A percentile compares a stretch with the other conserved stretches of the same genome.
phyloP scores from a whole-genome alignment of 2,113 vertebrate species.

The Rattus rattus region DNA sequence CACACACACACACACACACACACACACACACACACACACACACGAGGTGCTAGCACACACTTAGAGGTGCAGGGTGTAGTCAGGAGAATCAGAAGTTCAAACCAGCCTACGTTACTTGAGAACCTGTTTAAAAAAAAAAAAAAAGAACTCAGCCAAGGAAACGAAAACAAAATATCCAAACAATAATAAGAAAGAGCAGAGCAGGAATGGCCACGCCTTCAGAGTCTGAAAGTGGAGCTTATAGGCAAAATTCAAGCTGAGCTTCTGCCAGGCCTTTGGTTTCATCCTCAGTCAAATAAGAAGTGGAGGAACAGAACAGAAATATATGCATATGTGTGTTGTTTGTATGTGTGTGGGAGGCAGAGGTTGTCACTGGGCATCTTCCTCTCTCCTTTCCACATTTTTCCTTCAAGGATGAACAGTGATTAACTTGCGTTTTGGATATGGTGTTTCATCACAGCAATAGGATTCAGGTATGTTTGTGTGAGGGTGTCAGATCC shows the following conservation, averaged over 20 bases:
- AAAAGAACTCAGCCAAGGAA: background rate
- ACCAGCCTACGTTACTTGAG: background rate
- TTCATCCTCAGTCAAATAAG: background rate
- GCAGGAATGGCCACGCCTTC: background rate
- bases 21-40: too few relatives aligned
- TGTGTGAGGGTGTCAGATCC: too few relatives aligned
- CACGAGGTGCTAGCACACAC: background rate
- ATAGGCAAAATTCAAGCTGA: background rate
- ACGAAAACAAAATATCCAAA: too few relatives aligned
- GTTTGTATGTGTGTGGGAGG: background rate
- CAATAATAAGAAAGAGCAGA: background rate
- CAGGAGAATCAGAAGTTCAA: background rate
- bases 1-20: background rate
- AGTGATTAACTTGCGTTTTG: background rate
- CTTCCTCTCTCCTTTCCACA: background rate
- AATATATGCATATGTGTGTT: background rate
- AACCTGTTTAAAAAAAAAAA: background rate
- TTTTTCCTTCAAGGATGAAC: too few relatives aligned
- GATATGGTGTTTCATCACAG: background rate
- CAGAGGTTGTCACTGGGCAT: background rate
- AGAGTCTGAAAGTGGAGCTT: background rate
- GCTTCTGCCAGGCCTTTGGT: background rate
- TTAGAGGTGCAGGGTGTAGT: background rate
- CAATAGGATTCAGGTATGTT: background rate
- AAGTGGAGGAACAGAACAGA: background rate